phyloP scores from a whole-genome alignment of 2,113 vertebrate genomes.

The Delphinus delphis region DNA sequence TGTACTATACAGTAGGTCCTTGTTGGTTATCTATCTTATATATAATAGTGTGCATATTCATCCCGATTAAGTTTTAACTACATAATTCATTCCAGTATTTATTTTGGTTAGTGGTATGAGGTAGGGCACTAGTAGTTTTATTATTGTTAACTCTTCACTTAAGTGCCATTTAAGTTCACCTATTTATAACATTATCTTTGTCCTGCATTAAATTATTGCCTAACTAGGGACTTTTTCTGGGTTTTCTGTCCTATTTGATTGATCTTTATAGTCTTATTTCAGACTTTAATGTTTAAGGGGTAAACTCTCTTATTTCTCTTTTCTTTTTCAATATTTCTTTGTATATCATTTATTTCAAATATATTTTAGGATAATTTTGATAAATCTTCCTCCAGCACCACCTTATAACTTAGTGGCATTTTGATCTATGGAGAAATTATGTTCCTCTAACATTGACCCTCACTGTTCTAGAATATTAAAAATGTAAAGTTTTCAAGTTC shows the following conservation, averaged over 20 bases:
- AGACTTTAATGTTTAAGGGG: not conserved
- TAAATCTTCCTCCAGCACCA: not conserved
- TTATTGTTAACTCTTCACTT: not conserved
- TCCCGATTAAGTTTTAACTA: not conserved
- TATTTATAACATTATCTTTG: not conserved
- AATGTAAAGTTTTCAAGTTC: not conserved
- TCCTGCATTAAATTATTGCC: not conserved
- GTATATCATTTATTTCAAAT: not conserved
- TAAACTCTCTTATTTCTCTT: not conserved
- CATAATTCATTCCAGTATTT: not conserved
- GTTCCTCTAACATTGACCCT: not conserved
- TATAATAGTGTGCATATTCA: not conserved
- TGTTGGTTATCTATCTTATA: not conserved
- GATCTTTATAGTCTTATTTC: not conserved
- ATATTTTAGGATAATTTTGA: constrained; percentile 2
- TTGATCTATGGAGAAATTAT: not conserved
- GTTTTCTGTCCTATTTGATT: not conserved
- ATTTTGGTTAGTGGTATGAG: not conserved
- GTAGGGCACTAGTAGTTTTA: not conserved
- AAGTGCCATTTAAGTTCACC: not conserved
- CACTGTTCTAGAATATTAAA: not conserved
- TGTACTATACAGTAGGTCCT: not conserved
- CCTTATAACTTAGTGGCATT: not conserved
- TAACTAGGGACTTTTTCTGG: not conserved
- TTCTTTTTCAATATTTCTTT: not conserved